phyloP scores from a whole-genome alignment of 2,797 vertebrate species.

The Sparus aurata region DNA sequence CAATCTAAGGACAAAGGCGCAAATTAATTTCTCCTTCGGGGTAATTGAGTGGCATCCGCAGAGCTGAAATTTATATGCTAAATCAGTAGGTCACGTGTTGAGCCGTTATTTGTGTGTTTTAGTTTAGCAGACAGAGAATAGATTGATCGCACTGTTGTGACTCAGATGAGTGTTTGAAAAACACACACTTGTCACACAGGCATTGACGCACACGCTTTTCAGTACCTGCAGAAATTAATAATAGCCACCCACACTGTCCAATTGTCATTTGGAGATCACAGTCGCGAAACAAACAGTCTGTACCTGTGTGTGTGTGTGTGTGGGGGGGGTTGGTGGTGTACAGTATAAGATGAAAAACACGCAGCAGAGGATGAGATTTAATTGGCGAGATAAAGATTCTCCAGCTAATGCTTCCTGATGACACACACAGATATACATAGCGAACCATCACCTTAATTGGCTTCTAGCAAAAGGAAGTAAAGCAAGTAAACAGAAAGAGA shows the following conservation, averaged over 20 bases:
- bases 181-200: slow-evolving; percentile 13
- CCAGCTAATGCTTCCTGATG: slow-evolving; percentile 46
- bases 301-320: neutral
- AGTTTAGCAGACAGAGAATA: slow-evolving; percentile 17
- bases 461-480: slow-evolving; percentile 1
- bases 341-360: slow-evolving; percentile 10
- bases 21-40: slow-evolving; percentile 12
- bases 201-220: slow-evolving; percentile 34
- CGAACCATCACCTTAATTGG: slow-evolving; percentile 34
- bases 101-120: slow-evolving; percentile 34
- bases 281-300: slow-evolving; percentile 28
- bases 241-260: slow-evolving; percentile 52
- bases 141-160: slow-evolving; percentile 13
- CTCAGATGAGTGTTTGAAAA: slow-evolving; percentile 29
- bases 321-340: neutral
- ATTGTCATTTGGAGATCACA: slow-evolving; percentile 38
- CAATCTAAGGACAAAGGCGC: slow-evolving; percentile 3
- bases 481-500: neutral
- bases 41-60: slow-evolving; percentile 8
- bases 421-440: slow-evolving; percentile 27
- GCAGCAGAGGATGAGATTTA: slow-evolving; percentile 50
- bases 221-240: slow-evolving; percentile 72
- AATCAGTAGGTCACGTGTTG: slow-evolving; percentile 12
- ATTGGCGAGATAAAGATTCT: slow-evolving; percentile 52
- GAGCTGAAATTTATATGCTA: slow-evolving; percentile 12